Percentiles rank a stretch among this genome's conserved stretches.
Evolutionary conservation across 2,113 vertebrate genomes (phyloP).

Genomic region (Sebastes schlegelii): DNA sequence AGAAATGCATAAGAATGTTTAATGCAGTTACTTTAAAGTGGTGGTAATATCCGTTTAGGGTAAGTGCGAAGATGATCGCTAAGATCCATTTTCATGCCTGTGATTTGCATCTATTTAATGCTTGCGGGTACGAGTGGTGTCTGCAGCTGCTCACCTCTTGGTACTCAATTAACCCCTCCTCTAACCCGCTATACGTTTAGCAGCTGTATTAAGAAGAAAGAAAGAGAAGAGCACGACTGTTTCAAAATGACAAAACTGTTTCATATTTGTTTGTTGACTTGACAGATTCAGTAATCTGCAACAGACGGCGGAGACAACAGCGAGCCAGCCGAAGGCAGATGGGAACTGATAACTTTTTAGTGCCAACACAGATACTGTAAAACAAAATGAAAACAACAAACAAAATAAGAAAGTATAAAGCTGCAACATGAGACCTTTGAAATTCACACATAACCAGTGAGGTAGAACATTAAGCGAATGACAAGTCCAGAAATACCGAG

Average conservation of each 20-base stretch:
- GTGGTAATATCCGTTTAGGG: constrained; percentile 29
- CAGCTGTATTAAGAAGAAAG: background rate
- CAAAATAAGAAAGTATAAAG: background rate
- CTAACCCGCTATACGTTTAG: constrained; percentile 22
- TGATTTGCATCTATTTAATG: constrained; percentile 71
- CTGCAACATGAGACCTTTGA: constrained; percentile 16
- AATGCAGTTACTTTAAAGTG: constrained; percentile 52
- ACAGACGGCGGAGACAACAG: constrained; percentile 6
- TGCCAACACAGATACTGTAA: background rate
- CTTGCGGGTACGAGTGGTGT: constrained; percentile 45
- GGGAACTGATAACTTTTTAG: constrained; percentile 2
- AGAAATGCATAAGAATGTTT: constrained; percentile 31
- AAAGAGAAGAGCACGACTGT: background rate
- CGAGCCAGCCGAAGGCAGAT: background rate
- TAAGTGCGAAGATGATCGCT: constrained; percentile 43
- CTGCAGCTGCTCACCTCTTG: constrained; percentile 59
- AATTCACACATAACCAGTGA: constrained; percentile 5
- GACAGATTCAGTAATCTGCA: background rate
- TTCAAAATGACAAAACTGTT: background rate
- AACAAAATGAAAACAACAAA: constrained; percentile 12
- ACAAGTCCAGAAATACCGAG: constrained; percentile 9
- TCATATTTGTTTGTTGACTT: constrained; percentile 26
- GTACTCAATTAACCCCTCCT: constrained; percentile 63
- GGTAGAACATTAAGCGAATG: constrained; percentile 11
- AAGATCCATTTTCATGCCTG: constrained; percentile 53